Conservation (phyloP, 2,113 vertebrate species). For the Globicephala melas region DNA sequence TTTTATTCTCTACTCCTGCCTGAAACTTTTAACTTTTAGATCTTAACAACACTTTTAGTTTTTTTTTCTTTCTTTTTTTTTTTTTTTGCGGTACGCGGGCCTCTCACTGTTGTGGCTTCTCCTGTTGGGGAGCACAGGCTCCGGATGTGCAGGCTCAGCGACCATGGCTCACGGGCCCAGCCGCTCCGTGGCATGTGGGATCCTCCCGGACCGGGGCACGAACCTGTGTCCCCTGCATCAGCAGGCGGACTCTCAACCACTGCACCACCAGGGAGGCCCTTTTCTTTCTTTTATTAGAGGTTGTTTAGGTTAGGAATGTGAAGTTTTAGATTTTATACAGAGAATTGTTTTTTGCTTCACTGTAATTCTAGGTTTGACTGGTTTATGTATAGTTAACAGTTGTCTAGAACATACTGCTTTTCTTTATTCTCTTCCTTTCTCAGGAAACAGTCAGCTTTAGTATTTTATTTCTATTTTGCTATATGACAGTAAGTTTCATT, state of each 20-base stretch:
- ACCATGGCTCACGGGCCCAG: no score
- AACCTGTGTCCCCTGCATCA: no score
- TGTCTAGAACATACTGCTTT: not conserved
- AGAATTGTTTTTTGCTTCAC: constrained; percentile 17
- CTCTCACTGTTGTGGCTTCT: no score
- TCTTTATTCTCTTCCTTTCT: constrained; percentile 13
- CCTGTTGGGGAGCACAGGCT: no score
- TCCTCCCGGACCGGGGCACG: no score
- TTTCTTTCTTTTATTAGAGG: not conserved
- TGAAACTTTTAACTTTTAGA: constrained; percentile 27
- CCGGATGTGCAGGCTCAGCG: no score
- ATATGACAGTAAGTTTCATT: not conserved
- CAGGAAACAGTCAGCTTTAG: not conserved
- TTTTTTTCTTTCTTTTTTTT: not conserved
- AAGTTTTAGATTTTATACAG: constrained; percentile 5
- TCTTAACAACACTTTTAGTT: not conserved
- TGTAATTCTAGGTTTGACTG: constrained; percentile 15
- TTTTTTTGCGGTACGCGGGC: no score
- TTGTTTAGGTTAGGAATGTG: not conserved
- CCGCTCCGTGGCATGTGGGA: no score
- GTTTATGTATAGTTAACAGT: not conserved
- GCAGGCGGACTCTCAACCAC: no score
- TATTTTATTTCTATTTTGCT: constrained; percentile 23
- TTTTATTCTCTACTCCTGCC: not conserved
- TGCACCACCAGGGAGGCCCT: no score